A percentile compares a stretch with the other conserved stretches of the same genome.
Evolutionary conservation across 2,888 invertebrate genomes (phyloP).

Genomic region (Pardosa pseudoannulata): DNA sequence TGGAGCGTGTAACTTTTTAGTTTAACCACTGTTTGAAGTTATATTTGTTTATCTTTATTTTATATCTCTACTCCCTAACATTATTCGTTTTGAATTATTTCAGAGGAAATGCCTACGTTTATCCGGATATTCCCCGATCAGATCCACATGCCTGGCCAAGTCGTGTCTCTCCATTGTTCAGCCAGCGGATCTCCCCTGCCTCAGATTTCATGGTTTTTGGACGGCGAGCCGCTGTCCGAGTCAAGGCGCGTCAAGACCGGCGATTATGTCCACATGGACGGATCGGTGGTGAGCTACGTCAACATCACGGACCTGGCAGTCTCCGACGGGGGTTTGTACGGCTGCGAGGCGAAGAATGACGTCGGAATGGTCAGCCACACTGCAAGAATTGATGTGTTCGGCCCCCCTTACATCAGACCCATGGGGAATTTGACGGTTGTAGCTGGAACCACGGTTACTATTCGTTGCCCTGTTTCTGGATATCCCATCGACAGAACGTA

Average conservation of each 20-base stretch:
- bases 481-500: conserved; percentile 75
- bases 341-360: conserved; percentile 68
- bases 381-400: conserved; percentile 78
- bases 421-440: conserved; percentile 78
- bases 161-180: conserved; percentile 72
- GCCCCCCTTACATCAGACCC: conserved; percentile 77
- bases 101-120: conserved; percentile 71
- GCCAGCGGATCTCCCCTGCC: conserved; percentile 73
- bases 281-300: conserved; percentile 69
- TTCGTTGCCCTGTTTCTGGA: conserved; percentile 78
- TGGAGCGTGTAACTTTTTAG: no score
- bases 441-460: conserved; percentile 77
- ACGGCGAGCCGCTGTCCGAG: conserved; percentile 67
- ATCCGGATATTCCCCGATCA: conserved; percentile 69
- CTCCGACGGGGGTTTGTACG: conserved; percentile 67
- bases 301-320: conserved; percentile 68
- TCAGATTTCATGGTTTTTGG: conserved; percentile 71
- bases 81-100: no score
- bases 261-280: conserved; percentile 70
- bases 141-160: conserved; percentile 68
- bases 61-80: no score
- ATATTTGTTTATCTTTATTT: no score
- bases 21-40: no score
- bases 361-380: conserved; percentile 72
- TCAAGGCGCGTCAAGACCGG: conserved; percentile 64